These are phyloP conservation scores for Lycodopsis pacificus DNA, from an alignment of 2,797 vertebrate genomes.

Conservation along the genomic window DNA sequence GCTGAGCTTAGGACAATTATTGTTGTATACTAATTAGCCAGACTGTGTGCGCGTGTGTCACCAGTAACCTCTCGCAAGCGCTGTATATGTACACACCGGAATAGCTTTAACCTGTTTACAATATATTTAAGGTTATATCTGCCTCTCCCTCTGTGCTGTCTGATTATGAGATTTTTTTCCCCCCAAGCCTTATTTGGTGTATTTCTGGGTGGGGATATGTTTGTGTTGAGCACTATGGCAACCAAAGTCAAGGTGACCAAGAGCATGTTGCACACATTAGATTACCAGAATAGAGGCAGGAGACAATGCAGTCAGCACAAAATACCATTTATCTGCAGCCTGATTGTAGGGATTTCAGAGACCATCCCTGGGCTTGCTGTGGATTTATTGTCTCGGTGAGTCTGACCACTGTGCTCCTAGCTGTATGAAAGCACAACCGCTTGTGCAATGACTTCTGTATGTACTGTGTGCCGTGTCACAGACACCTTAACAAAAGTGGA, in stretches of 20 bases:
- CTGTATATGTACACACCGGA: slow-evolving; percentile 77
- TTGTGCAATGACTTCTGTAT: slow-evolving; percentile 45
- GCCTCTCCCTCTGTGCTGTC: slow-evolving; percentile 77
- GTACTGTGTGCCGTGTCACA: slow-evolving; percentile 41
- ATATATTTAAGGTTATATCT: slow-evolving; percentile 81
- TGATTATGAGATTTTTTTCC: slow-evolving; percentile 86
- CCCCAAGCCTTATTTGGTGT: slow-evolving; percentile 88
- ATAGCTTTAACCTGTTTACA: slow-evolving; percentile 81
- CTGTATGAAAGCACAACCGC: slow-evolving; percentile 49
- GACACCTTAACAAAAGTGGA: slow-evolving; percentile 36
- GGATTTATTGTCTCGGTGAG: slow-evolving; percentile 86
- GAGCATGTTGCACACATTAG: slow-evolving; percentile 88
- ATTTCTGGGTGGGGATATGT: slow-evolving; percentile 90
- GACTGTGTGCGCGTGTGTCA: slow-evolving; percentile 77
- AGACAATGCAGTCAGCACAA: slow-evolving; percentile 87
- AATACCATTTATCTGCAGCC: slow-evolving; percentile 83
- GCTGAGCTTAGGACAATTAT: slow-evolving; percentile 85
- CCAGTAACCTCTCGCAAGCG: slow-evolving; percentile 73
- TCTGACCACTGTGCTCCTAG: slow-evolving; percentile 72
- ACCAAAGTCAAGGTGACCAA: slow-evolving; percentile 92
- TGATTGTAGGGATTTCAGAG: slow-evolving; percentile 84
- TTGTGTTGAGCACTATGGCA: slow-evolving; percentile 88
- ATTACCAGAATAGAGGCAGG: slow-evolving; percentile 85
- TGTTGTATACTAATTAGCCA: slow-evolving; percentile 85
- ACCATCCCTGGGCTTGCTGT: slow-evolving; percentile 77